Conservation (phyloP, 2,888 invertebrate species). For the Hedychridium roseum region DNA sequence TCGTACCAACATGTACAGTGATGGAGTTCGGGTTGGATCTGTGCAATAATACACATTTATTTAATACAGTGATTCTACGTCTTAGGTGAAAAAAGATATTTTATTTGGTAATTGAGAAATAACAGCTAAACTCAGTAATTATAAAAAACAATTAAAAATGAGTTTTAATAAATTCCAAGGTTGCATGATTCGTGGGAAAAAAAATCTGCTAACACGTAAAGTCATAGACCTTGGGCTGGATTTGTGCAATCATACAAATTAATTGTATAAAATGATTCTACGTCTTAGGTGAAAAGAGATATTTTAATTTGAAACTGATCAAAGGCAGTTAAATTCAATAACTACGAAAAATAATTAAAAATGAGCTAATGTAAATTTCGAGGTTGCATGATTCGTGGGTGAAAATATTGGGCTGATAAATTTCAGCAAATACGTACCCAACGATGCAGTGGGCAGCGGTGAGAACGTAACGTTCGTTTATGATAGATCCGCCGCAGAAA, state of each 20-base stretch:
- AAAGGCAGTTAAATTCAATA: neutral
- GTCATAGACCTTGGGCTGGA: no score
- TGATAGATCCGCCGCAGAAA: slow-evolving; percentile 27
- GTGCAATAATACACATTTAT: neutral
- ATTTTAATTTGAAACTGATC: neutral
- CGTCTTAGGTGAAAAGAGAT: slow-evolving; percentile 51
- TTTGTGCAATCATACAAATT: no score
- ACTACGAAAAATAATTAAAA: slow-evolving; percentile 1
- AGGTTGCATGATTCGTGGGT: no score
- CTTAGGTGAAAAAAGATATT: no score
- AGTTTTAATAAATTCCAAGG: no score
- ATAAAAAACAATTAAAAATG: no score
- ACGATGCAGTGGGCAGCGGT: slow-evolving; percentile 26
- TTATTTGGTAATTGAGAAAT: no score
- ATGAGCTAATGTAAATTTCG: neutral
- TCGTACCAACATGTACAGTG: slow-evolving; percentile 27
- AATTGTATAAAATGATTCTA: slow-evolving; percentile 65
- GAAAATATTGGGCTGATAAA: no score
- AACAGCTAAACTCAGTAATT: no score
- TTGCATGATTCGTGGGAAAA: no score
- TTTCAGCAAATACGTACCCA: slow-evolving; percentile 18
- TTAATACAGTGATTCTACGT: no score
- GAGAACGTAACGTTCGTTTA: slow-evolving; percentile 18
- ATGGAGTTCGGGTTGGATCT: neutral
- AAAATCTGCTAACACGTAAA: no score